Conservation (phyloP, 2,113 vertebrate species). For the Erinaceus europaeus region DNA sequence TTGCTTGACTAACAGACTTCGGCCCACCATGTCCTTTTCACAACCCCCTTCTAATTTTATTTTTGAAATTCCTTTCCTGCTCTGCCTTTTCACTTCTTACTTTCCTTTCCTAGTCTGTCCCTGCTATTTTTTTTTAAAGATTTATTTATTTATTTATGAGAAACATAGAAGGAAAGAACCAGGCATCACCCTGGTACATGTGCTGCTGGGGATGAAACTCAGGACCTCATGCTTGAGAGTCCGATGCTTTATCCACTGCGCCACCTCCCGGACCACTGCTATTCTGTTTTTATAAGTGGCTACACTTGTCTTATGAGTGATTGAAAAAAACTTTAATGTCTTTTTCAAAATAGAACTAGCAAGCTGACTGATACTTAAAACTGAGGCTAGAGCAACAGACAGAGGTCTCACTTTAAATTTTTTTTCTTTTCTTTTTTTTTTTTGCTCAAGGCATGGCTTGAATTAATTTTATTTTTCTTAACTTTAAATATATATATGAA, state of each 20-base stretch:
- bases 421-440: slow-evolving; percentile 65
- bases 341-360: slow-evolving; percentile 93
- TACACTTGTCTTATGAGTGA: slow-evolving; percentile 67
- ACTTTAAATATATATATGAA: slow-evolving; percentile 84
- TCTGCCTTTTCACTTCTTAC: slow-evolving; percentile 14
- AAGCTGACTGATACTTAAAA: slow-evolving; percentile 90
- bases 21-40: slow-evolving; percentile 76
- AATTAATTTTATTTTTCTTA: slow-evolving; percentile 86
- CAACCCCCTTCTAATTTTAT: slow-evolving; percentile 78
- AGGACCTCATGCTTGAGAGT: too few relatives aligned
- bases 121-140: too few relatives aligned
- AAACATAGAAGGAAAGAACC: too few relatives aligned
- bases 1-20: slow-evolving; percentile 85
- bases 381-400: slow-evolving; percentile 71
- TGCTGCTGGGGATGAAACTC: too few relatives aligned
- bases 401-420: slow-evolving; percentile 72
- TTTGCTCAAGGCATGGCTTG: slow-evolving; percentile 85
- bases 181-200: too few relatives aligned
- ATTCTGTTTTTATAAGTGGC: slow-evolving; percentile 75
- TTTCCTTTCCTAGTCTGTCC: slow-evolving; percentile 55
- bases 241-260: too few relatives aligned
- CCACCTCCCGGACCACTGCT: too few relatives aligned
- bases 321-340: slow-evolving; percentile 75
- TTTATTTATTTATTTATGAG: too few relatives aligned
- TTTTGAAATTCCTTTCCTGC: slow-evolving; percentile 66